phyloP scores from a whole-genome alignment of 2,797 vertebrate species.

The Anabacerthia variegaticeps region DNA sequence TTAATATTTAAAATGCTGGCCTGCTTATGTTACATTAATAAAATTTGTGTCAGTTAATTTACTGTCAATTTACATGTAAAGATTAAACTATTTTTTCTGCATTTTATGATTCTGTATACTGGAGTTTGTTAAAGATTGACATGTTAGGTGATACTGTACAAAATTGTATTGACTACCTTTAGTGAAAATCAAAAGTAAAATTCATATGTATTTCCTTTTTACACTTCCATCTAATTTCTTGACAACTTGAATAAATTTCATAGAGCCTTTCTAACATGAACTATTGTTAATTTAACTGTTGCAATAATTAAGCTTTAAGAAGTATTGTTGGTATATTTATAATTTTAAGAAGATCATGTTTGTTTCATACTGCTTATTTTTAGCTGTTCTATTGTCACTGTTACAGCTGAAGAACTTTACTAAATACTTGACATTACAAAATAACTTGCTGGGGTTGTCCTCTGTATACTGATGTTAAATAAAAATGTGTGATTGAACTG shows the following conservation, averaged over 20 bases:
- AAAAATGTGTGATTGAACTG: constrained; percentile 69
- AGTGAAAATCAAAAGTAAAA: constrained; percentile 73
- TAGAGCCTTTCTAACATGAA: constrained; percentile 75
- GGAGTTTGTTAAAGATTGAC: constrained; percentile 69
- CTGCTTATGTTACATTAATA: constrained; percentile 61
- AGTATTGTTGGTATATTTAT: constrained; percentile 72
- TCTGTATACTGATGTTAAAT: constrained; percentile 73
- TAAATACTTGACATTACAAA: constrained; percentile 61
- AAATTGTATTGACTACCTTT: constrained; percentile 71
- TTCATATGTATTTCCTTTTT: constrained; percentile 74
- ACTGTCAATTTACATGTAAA: constrained; percentile 66
- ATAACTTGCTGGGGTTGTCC: constrained; percentile 68
- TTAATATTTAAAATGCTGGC: constrained; percentile 56
- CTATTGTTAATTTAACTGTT: constrained; percentile 72
- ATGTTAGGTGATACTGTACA: constrained; percentile 70
- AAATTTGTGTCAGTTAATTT: constrained; percentile 56
- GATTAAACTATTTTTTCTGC: constrained; percentile 58
- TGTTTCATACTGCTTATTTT: constrained; percentile 73
- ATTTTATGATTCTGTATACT: constrained; percentile 71
- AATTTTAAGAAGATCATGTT: constrained; percentile 69
- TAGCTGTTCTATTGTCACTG: constrained; percentile 71
- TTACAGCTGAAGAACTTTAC: constrained; percentile 71
- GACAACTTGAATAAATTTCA: constrained; percentile 77
- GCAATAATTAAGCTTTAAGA: constrained; percentile 74
- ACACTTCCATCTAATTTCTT: constrained; percentile 74